phyloP scores from a whole-genome alignment of 2,888 invertebrate genomes.

The Rhagonycha fulva region DNA sequence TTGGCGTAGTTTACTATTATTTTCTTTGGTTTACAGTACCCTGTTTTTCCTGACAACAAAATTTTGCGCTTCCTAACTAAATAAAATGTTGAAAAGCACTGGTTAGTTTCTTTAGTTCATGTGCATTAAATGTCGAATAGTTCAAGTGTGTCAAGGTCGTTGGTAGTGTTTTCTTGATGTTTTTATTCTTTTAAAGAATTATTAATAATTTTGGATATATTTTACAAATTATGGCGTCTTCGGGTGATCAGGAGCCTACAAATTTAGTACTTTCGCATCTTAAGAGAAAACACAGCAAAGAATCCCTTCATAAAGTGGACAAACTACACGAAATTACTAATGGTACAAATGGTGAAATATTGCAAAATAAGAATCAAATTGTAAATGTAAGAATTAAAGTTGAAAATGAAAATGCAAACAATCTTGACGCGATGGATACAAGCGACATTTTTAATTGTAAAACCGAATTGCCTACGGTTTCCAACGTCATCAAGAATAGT shows the following conservation, averaged over 20 bases:
- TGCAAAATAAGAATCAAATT: background rate
- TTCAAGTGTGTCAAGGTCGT: background rate
- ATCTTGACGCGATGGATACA: background rate
- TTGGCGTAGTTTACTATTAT: too few relatives aligned
- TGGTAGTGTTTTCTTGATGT: background rate
- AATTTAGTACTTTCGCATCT: background rate
- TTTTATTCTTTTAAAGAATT: background rate
- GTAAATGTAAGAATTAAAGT: background rate
- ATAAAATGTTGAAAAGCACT: background rate
- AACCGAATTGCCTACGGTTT: background rate
- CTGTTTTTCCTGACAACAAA: too few relatives aligned
- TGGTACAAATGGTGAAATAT: background rate
- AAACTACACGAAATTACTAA: background rate
- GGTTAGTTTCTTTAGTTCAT: background rate
- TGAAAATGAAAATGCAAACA: background rate
- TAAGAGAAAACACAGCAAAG: background rate
- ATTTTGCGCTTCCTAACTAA: too few relatives aligned
- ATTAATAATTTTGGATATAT: background rate
- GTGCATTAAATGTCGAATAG: background rate
- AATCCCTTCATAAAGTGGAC: background rate
- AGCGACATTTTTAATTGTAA: background rate
- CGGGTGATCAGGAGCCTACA: background rate
- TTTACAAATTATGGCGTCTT: background rate
- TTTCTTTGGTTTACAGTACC: too few relatives aligned
- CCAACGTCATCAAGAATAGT: background rate